Base-by-base conservation (phyloP, 2,113 vertebrate species). In the Galemys pyrenaicus region DNA sequence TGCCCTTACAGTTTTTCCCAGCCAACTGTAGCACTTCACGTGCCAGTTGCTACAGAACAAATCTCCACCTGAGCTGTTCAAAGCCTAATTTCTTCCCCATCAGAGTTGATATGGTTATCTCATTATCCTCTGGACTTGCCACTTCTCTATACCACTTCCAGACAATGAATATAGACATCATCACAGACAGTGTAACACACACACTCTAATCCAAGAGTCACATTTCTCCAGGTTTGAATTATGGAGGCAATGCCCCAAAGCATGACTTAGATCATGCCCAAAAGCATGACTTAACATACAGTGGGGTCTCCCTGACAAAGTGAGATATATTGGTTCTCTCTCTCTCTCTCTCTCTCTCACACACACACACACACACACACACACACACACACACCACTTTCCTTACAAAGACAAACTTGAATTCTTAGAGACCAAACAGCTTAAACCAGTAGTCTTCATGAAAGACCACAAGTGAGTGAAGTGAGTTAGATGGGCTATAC, bases 401-500 rank as follows among this genome's bases (percentile, higher is more conserved):
- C n/a, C 3, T 5, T 87, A 65, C 32, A 37, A 81, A 17, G 58
- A 24, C 22, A 91, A 46, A 56, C n/a, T 15, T 46, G 46, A 87
- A 12, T 62, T 54, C 15, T 32, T 41, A 68, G 35, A 88, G 74
- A 68, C 20, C 2, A 62, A 46, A 37, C 41, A 41, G 30, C 16
- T 5, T 70, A 64, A 30, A 58, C 5, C 20, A 54, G 32, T 20
- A 1, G 1, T 28, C 20, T 41, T 80, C 28, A 58, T 51, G 15
- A 13, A 12, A 58, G 13, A 3, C 35, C 5, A 37, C 1, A 35
- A 4, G 19, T 26, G 46, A 65, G 2, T n/a, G 24, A 35, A 87
- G 9, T 0, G 2, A 35, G 6, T 46, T 30, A 10, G 56, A 46
- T 3, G 10, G 44, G 46, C 5, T 3, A 11, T 0, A 10, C 32